Base-by-base conservation (phyloP, 2,113 vertebrate species). In the Tichodroma muraria region DNA sequence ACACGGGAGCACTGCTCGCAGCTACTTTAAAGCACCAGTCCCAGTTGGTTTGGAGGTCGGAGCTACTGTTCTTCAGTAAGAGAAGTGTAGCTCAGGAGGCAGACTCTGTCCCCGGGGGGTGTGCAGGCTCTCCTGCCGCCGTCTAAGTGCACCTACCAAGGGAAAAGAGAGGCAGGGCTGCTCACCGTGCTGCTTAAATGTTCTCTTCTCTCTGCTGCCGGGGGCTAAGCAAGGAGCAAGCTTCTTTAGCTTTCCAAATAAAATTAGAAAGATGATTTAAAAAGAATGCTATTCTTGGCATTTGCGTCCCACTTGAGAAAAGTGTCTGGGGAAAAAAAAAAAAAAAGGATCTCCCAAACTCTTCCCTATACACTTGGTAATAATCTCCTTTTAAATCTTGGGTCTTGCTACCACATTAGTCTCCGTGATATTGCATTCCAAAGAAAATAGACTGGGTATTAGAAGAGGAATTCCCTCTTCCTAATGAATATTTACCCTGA, bases 401-500 rank as follows among this genome's bases (percentile, higher is more conserved):
- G 31, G 60, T 78, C 79, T 90, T 78, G 81, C 69, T 83, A 33
- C n/a, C 40, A 60, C 93, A 53, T 91, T 83, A 88, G 60, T 31
- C 85, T 85, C 56, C 20, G 60, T 63, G 88, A 85, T 94, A 88
- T 37, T 89, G 87, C 89, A 93, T 95, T 96, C 96, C 95, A 94
- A 95, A 95, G 94, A 96, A 96, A 95, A 97, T 68, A 95, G 90
- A 64, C 63, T 8, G 92, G 69, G 60, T 95, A 89, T 97, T 97
- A 95, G 95, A 94, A 96, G 83, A 93, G 78, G 90, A 96, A 96
- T 97, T 96, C 96, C 90, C 85, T 92, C 94, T 97, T 97, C 97
- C 97, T 97, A 97, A 98, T 98, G 97, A 98, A 97, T 98, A 98
- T 98, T 98, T 97, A 98, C 96, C 97, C 97, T 86, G 90, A 96